Percentiles rank a stretch among this genome's conserved stretches.
phyloP scores from a whole-genome alignment of 35 echinoderm and acorn worm genomes.

The Anneissia japonica region DNA sequence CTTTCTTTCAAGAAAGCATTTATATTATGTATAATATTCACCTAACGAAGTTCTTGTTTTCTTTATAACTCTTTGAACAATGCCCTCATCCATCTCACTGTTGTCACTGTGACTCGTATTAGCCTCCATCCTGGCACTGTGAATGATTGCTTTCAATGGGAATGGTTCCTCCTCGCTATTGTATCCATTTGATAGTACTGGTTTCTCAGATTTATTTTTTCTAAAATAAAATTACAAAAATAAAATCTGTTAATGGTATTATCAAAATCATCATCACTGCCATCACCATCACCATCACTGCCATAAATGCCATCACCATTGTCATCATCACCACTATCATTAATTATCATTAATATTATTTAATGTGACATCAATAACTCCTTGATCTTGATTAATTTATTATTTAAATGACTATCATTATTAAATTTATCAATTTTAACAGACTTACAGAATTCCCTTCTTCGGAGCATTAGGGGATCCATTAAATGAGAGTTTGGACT shows the following conservation, averaged over 20 bases:
- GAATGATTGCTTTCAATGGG: slow-evolving; percentile 49
- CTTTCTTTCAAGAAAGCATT: too few relatives aligned
- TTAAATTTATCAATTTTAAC: too few relatives aligned
- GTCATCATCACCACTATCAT: too few relatives aligned
- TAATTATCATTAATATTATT: too few relatives aligned
- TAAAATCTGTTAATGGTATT: too few relatives aligned
- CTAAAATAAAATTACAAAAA: neutral
- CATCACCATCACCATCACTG: too few relatives aligned
- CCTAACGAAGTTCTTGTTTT: slow-evolving; percentile 27
- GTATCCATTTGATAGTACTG: neutral
- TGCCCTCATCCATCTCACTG: neutral
- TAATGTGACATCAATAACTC: too few relatives aligned
- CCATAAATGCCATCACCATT: too few relatives aligned
- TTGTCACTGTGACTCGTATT: neutral
- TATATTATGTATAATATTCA: too few relatives aligned
- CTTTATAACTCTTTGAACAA: neutral
- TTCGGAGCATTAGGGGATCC: neutral
- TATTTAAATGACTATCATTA: too few relatives aligned
- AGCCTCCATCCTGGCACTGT: neutral
- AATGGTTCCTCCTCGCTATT: slow-evolving; percentile 63
- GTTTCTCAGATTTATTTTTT: neutral
- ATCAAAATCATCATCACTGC: too few relatives aligned
- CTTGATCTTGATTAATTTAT: too few relatives aligned
- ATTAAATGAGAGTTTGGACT: neutral
- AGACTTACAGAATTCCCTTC: neutral